These are phyloP conservation scores for Neocrepidodera transversa DNA, from an alignment of 2,888 invertebrate species.

Conservation along the genomic window DNA sequence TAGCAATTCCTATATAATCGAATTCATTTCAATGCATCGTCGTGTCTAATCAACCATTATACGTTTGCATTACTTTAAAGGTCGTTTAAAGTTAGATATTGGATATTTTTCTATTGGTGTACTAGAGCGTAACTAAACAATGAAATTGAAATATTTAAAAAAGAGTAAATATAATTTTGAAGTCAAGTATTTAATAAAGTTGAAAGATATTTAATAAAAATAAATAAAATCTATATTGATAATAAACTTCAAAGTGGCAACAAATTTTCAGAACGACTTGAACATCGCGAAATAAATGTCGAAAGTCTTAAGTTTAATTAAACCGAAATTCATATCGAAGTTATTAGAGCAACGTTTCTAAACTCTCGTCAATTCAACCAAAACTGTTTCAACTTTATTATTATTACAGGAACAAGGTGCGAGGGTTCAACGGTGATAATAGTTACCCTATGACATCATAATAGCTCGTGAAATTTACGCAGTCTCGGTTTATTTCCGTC, in stretches of 20 bases:
- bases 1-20: too few relatives aligned
- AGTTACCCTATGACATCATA: constrained; percentile 17
- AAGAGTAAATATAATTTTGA: too few relatives aligned
- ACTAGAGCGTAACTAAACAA: too few relatives aligned
- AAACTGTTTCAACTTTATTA: constrained; percentile 38
- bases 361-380: constrained; percentile 37
- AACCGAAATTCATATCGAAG: constrained; percentile 36
- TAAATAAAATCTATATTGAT: too few relatives aligned
- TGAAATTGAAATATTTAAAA: too few relatives aligned
- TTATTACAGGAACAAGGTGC: constrained; percentile 33
- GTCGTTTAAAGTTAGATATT: too few relatives aligned
- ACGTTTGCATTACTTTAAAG: too few relatives aligned
- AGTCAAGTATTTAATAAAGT: too few relatives aligned
- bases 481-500: constrained; percentile 11
- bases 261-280: constrained; percentile 7
- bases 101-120: too few relatives aligned
- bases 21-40: too few relatives aligned
- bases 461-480: constrained; percentile 4
- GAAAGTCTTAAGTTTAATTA: constrained; percentile 35
- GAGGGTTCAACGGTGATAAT: constrained; percentile 18
- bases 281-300: constrained; percentile 7
- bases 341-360: constrained; percentile 30
- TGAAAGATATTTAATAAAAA: too few relatives aligned
- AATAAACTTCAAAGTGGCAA: not conserved
- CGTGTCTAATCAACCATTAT: too few relatives aligned